These are phyloP conservation scores for Anguilla obscura DNA, from an alignment of 2,797 vertebrate genomes.

Conservation along the genomic window DNA sequence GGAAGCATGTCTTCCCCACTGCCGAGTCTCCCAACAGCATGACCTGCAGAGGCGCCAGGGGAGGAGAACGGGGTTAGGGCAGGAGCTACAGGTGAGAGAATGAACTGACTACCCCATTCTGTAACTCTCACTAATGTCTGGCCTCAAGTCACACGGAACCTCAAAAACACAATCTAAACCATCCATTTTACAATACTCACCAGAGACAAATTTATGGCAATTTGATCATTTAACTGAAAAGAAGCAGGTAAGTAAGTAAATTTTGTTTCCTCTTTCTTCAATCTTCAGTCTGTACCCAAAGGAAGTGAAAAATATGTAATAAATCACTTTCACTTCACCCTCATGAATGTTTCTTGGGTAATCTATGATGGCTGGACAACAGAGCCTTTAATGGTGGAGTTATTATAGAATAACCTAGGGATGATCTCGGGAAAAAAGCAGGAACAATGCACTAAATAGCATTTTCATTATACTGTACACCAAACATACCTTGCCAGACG, in stretches of 20 bases:
- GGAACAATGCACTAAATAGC: background rate
- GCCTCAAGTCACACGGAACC: background rate
- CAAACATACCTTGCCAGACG: background rate
- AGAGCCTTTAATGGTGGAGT: background rate
- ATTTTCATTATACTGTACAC: background rate
- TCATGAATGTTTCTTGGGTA: background rate
- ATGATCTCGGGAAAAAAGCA: background rate
- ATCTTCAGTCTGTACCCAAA: background rate
- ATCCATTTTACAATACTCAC: conserved; percentile 7
- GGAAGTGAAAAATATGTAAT: conserved; percentile 3
- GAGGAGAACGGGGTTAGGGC: conserved; percentile 30
- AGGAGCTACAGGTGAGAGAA: background rate
- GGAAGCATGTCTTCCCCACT: conserved; percentile 97
- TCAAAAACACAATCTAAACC: background rate
- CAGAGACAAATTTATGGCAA: background rate
- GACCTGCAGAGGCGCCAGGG: conserved; percentile 77
- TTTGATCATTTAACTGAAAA: background rate
- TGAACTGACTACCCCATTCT: background rate
- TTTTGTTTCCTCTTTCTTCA: conserved; percentile 3
- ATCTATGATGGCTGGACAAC: background rate
- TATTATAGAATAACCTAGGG: background rate
- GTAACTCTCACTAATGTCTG: background rate
- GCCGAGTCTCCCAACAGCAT: conserved; percentile 98
- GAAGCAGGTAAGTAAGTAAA: background rate
- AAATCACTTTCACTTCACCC: background rate